A percentile compares a stretch with the other conserved stretches of the same genome.
Evolutionary conservation across 2,888 invertebrate genomes (phyloP).

Genomic region (Erebia aethiops): DNA sequence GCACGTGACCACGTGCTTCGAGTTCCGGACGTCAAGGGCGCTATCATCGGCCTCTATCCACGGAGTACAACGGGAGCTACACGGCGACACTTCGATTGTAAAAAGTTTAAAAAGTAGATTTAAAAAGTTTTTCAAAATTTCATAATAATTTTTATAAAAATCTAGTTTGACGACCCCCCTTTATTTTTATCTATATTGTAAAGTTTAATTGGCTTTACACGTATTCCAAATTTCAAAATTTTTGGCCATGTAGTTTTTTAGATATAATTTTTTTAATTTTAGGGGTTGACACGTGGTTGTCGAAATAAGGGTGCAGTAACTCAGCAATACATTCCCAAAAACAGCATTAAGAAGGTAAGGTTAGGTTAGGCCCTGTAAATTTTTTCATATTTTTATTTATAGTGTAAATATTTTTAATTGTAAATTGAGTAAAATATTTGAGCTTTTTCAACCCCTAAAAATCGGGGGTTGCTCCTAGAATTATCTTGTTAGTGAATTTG

Average conservation of each 20-base stretch:
- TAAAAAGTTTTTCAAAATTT: not conserved
- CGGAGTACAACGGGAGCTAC: not conserved
- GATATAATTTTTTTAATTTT: not conserved
- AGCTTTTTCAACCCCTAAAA: not conserved
- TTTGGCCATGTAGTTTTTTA: not conserved
- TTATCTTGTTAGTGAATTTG: not conserved
- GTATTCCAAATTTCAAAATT: not conserved
- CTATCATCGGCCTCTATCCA: not conserved
- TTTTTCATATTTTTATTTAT: not conserved
- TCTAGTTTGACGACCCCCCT: not conserved
- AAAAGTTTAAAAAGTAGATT: no score
- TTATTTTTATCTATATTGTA: not conserved
- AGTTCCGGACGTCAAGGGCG: not conserved
- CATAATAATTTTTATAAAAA: not conserved
- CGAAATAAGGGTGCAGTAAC: no score
- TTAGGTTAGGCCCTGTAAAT: not conserved
- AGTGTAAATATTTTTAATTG: not conserved
- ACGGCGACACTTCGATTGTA: not conserved
- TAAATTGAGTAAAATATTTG: not conserved
- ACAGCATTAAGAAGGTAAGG: no score
- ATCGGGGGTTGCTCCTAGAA: not conserved
- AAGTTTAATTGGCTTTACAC: not conserved
- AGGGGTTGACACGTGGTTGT: no score
- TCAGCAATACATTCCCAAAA: no score
- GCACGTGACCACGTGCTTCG: not conserved